These are phyloP conservation scores for Ciconia nigra DNA, from an alignment of 2,797 vertebrate genomes.

Conservation along the genomic window DNA sequence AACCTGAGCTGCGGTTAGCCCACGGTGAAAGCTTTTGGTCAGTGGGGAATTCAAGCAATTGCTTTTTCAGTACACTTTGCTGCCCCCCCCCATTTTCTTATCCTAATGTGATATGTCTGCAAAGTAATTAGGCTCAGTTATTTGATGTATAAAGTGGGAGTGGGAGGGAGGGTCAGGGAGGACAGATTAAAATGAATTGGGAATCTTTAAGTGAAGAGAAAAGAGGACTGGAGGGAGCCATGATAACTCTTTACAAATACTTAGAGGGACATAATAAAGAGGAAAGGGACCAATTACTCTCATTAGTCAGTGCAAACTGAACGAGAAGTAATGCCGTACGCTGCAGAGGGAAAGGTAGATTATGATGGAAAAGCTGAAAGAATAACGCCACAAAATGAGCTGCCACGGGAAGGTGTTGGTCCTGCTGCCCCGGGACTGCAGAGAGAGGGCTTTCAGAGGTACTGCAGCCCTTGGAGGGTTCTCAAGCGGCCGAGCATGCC, in stretches of 20 bases:
- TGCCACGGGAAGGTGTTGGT: neutral
- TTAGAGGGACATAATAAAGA: slow-evolving; percentile 40
- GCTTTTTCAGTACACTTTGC: neutral
- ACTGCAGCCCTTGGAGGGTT: fast-evolving
- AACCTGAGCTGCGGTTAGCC: fast-evolving
- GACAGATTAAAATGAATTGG: neutral
- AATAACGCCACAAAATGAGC: fast-evolving
- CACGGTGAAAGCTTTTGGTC: neutral
- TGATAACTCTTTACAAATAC: slow-evolving; percentile 43
- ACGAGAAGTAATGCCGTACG: neutral
- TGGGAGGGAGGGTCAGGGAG: slow-evolving; percentile 27
- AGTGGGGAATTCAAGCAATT: neutral
- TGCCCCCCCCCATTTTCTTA: neutral
- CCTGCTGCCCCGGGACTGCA: neutral
- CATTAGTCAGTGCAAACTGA: neutral
- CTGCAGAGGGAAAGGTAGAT: neutral
- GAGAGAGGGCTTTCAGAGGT: neutral
- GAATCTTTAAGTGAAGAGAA: neutral
- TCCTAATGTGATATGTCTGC: neutral
- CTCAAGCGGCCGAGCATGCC: fast-evolving
- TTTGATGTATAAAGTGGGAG: neutral
- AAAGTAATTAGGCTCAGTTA: neutral
- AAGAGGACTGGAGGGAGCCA: slow-evolving; percentile 47
- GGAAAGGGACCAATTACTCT: slow-evolving; percentile 50
- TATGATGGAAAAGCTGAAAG: neutral